Evolutionary conservation across 2,113 vertebrate genomes (phyloP), one percentile per base, ranked within the genome.

Genomic region (Syngnathoides biaculeatus): DNA sequence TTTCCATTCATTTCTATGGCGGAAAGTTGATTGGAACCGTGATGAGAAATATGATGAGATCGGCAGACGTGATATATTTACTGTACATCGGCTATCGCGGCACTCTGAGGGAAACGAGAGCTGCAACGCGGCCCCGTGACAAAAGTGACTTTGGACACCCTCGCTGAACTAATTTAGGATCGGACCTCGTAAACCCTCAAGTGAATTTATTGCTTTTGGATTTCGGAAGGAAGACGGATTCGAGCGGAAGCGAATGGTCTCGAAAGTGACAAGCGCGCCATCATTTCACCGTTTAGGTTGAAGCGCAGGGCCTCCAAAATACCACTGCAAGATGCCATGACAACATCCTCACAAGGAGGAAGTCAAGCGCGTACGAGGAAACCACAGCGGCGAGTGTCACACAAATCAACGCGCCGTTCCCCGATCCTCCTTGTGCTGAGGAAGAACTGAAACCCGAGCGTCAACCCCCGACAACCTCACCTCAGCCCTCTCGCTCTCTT

Each of bases 281-380:
- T 56, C 40, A 50, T 73, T 62, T 61, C 67, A 35, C n/a, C 57
- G 68, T 35, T 35, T 79, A 20, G 42, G 58, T 35, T 30, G 64
- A 68, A 75, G 30, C 58, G 12, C 20, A 58, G 19, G 38, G 38
- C n/a, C 35, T n/a, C 38, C 35, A 12, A 12, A 80, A 84, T 80
- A 65, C 78, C 56, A 27, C 68, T 76, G 30, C 67, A 69, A 69
- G 68, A 78, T 57, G 58, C 72, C 83, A 78, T 83, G 69, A 80
- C 71, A 88, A 89, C 83, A 42, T 61, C 38, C n/a, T 26, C 61
- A 79, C 62, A 70, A 72, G 76, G 57, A 81, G 75, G 75, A 82
- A 75, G 80, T 79, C 30, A 82, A 74, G 75, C 76, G 65, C 56
- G 73, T 27, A 26, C 68, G 61, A 58, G 69, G 63, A 22, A 84